Conservation (phyloP, 1,140 invertebrate genomes). For the Drosophila erecta region DNA sequence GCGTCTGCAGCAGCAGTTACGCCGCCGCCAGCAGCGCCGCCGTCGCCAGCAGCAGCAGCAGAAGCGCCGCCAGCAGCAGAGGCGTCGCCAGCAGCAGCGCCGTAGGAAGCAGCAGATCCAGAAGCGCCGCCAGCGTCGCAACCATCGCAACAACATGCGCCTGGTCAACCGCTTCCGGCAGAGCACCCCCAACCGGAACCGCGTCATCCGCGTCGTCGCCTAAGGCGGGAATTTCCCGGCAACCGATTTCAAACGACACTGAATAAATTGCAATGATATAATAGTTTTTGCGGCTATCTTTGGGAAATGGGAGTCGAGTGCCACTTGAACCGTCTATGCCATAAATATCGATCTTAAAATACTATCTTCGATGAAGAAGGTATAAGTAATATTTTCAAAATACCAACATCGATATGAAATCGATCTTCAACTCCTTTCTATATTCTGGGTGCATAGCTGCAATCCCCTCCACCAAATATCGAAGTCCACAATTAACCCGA, state of each 20-base stretch:
- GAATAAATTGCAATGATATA: constrained; percentile 27
- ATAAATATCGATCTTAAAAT: too few relatives aligned
- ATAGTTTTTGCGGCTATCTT: too few relatives aligned
- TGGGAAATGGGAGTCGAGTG: background rate
- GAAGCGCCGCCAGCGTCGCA: constrained; percentile 54
- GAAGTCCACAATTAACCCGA: too few relatives aligned
- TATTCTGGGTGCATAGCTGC: too few relatives aligned
- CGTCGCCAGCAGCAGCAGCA: constrained; percentile 47
- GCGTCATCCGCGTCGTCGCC: constrained; percentile 43
- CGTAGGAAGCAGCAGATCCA: constrained; percentile 58
- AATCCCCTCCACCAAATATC: too few relatives aligned
- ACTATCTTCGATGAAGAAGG: too few relatives aligned
- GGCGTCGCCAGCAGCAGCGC: constrained; percentile 59
- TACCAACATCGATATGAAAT: too few relatives aligned
- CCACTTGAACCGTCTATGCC: too few relatives aligned
- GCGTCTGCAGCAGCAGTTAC: constrained; percentile 35
- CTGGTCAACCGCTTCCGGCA: constrained; percentile 57
- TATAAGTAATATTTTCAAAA: too few relatives aligned
- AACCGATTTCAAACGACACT: background rate
- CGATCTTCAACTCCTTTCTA: too few relatives aligned
- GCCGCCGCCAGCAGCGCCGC: constrained; percentile 45
- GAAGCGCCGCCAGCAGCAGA: constrained; percentile 53
- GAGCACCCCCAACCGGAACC: constrained; percentile 42
- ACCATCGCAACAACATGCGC: constrained; percentile 47
- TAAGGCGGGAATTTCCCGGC: background rate